Conservation (phyloP, 2,113 vertebrate genomes). For the Cyanoramphus novaezelandiae region DNA sequence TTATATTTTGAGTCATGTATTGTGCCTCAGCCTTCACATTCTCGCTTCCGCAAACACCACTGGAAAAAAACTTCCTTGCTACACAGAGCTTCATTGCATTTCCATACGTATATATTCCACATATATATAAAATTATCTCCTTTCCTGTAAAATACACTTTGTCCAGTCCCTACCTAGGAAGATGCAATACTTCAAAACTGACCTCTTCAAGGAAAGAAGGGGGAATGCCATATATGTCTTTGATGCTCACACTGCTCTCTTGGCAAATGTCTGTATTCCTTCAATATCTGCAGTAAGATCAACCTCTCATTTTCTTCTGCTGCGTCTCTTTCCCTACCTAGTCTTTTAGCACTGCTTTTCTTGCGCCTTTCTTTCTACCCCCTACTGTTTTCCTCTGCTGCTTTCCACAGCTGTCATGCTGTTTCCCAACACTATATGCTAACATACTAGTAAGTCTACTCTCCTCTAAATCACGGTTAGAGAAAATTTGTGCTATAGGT, state of each 20-base stretch:
- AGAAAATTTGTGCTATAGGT: background rate
- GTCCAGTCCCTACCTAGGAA: background rate
- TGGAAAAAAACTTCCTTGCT: background rate
- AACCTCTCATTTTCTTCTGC: background rate
- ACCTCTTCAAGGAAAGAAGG: background rate
- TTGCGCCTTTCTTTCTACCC: conserved; percentile 1
- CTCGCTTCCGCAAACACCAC: background rate
- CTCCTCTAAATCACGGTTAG: background rate
- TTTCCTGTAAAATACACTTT: background rate
- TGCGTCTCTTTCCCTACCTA: background rate
- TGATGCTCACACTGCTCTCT: accelerated
- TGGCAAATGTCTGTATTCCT: background rate
- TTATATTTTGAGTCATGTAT: background rate
- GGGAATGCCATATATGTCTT: background rate
- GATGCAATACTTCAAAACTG: background rate
- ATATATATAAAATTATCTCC: background rate
- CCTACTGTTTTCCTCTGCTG: conserved; percentile 15
- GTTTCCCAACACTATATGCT: background rate
- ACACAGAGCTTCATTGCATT: background rate
- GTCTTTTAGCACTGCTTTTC: background rate
- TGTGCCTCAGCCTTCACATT: background rate
- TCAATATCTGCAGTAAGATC: background rate
- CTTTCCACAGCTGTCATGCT: background rate
- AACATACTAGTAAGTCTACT: background rate
- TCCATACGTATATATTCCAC: background rate